These are phyloP conservation scores for Prionailurus viverrinus DNA, from an alignment of 2,113 vertebrate species.

Conservation along the genomic window DNA sequence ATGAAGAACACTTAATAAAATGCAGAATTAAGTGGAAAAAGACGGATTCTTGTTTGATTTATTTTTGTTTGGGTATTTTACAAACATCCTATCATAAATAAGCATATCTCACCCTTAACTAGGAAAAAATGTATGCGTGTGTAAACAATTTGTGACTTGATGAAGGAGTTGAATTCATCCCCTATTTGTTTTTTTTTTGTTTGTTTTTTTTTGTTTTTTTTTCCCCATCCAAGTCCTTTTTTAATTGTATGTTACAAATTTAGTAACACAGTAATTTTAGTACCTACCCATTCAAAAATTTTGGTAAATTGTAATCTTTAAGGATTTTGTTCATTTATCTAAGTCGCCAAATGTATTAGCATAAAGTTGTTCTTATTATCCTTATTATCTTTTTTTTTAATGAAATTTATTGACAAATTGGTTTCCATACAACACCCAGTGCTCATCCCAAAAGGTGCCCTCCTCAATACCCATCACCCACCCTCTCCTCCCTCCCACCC, in stretches of 20 bases:
- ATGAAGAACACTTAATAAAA: background rate
- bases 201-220: no score
- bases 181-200: background rate
- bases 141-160: background rate
- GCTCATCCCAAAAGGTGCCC: no score
- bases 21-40: background rate
- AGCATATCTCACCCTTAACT: background rate
- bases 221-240: background rate
- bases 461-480: no score
- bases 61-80: constrained; percentile 29
- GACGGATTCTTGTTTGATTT: background rate
- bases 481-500: no score
- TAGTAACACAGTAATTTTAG: background rate
- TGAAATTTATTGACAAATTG: no score
- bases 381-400: background rate
- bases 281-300: background rate
- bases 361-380: background rate
- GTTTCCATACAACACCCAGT: no score
- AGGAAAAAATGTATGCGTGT: background rate
- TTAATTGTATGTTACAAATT: background rate
- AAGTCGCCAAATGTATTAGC: background rate
- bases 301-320: background rate
- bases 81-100: background rate
- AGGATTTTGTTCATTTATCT: background rate
- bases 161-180: background rate